Evolutionary conservation across 2,113 vertebrate genomes (phyloP).

Genomic region (Dendropsophus ebraccatus): DNA sequence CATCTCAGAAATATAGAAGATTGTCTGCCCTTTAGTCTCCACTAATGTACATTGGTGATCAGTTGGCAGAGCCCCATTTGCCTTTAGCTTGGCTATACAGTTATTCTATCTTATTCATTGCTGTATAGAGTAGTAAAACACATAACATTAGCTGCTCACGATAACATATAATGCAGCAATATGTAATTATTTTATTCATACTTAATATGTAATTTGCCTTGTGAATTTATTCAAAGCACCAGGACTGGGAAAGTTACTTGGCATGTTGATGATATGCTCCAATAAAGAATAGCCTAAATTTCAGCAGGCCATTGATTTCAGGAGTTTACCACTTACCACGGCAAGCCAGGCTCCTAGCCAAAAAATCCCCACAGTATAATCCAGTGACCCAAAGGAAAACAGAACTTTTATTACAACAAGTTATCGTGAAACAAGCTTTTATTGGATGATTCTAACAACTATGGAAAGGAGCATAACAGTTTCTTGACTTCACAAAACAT

Average conservation of each 20-base stretch:
- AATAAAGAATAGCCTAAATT: not conserved
- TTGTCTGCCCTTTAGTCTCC: too few relatives aligned
- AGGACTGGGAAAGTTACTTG: not conserved
- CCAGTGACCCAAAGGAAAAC: slow-evolving; percentile 18
- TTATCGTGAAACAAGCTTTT: slow-evolving; percentile 31
- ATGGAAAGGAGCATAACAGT: slow-evolving; percentile 1
- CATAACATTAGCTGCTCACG: not conserved
- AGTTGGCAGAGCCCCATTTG: too few relatives aligned
- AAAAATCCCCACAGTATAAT: slow-evolving; percentile 30
- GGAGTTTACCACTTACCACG: slow-evolving; percentile 40
- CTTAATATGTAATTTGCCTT: not conserved
- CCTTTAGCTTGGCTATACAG: too few relatives aligned
- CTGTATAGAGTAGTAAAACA: too few relatives aligned
- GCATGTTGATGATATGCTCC: not conserved
- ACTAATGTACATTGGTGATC: too few relatives aligned
- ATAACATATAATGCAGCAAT: not conserved
- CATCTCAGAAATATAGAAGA: too few relatives aligned
- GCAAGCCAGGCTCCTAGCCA: slow-evolving; percentile 6
- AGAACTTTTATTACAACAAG: slow-evolving; percentile 33
- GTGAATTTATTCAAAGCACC: not conserved
- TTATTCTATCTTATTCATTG: too few relatives aligned
- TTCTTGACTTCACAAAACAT: slow-evolving; percentile 12
- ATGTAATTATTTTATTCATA: not conserved
- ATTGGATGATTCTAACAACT: slow-evolving; percentile 8
- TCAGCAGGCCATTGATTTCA: slow-evolving; percentile 28